phyloP scores from a whole-genome alignment of 2,797 vertebrate genomes.

The Sebastes ruberrimus region DNA sequence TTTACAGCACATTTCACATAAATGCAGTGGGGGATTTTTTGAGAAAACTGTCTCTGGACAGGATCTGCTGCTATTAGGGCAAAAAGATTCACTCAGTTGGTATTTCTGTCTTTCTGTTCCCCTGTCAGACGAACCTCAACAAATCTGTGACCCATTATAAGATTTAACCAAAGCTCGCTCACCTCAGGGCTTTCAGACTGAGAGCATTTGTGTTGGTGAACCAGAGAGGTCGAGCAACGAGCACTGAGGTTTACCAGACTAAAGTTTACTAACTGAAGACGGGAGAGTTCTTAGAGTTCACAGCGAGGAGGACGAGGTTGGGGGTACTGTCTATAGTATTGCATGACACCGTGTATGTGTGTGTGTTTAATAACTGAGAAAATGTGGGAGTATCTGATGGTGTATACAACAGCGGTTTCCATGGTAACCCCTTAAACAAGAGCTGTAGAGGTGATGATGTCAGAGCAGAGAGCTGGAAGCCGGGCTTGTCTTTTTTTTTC shows the following conservation, averaged over 20 bases:
- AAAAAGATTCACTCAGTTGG: neutral
- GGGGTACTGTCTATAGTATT: neutral
- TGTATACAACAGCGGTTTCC: neutral
- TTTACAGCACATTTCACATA: neutral
- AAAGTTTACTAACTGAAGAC: neutral
- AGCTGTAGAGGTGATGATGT: neutral
- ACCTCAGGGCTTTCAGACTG: neutral
- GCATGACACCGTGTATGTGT: neutral
- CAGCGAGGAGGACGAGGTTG: neutral
- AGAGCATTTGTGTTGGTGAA: neutral
- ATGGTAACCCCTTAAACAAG: neutral
- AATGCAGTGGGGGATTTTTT: neutral
- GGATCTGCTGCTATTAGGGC: neutral
- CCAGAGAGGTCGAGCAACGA: neutral
- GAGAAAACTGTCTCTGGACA: neutral
- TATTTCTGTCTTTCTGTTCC: neutral
- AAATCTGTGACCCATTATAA: neutral
- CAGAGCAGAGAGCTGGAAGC: neutral
- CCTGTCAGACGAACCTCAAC: neutral
- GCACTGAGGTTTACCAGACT: neutral
- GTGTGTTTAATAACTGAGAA: neutral
- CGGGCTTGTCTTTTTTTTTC: neutral
- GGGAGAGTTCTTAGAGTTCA: neutral
- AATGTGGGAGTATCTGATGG: neutral
- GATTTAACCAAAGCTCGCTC: neutral